Conservation (phyloP, 2,113 vertebrate species). For the Corythoichthys intestinalis region DNA sequence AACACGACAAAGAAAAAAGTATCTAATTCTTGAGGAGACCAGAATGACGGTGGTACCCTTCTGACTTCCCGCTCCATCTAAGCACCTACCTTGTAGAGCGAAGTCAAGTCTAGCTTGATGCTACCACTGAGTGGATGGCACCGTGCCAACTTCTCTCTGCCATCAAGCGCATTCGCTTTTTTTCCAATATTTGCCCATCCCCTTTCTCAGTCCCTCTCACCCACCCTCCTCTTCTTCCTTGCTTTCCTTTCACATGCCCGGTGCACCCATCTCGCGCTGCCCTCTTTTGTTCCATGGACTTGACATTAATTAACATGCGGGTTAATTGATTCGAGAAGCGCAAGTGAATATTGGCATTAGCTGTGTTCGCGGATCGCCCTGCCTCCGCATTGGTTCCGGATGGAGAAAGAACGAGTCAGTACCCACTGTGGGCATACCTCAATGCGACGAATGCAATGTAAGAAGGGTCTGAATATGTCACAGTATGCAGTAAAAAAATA, state of each 20-base stretch:
- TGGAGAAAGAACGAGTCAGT: constrained; percentile 46
- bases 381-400: constrained; percentile 57
- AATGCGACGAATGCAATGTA: constrained; percentile 33
- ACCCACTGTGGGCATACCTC: constrained; percentile 42
- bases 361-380: constrained; percentile 52
- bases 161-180: constrained; percentile 96
- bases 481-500: constrained; percentile 46
- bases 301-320: constrained; percentile 97
- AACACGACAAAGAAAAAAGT: constrained; percentile 13
- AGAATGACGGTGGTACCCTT: constrained; percentile 37
- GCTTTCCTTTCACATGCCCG: constrained; percentile 61
- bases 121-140: constrained; percentile 99
- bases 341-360: constrained; percentile 33
- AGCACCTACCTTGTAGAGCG: constrained; percentile 78
- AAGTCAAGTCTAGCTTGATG: constrained; percentile 83
- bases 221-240: constrained; percentile 61
- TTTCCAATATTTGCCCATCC: constrained; percentile 82
- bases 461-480: constrained; percentile 26
- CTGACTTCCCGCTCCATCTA: constrained; percentile 78
- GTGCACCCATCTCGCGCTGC: constrained; percentile 63
- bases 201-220: constrained; percentile 79
- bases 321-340: constrained; percentile 97
- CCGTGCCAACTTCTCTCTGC: constrained; percentile 95
- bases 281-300: constrained; percentile 82
- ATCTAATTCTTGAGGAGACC: constrained; percentile 16